Evolutionary conservation across 1,140 invertebrate species (phyloP).

Genomic region (Stenopsyche tienmushanensis): DNA sequence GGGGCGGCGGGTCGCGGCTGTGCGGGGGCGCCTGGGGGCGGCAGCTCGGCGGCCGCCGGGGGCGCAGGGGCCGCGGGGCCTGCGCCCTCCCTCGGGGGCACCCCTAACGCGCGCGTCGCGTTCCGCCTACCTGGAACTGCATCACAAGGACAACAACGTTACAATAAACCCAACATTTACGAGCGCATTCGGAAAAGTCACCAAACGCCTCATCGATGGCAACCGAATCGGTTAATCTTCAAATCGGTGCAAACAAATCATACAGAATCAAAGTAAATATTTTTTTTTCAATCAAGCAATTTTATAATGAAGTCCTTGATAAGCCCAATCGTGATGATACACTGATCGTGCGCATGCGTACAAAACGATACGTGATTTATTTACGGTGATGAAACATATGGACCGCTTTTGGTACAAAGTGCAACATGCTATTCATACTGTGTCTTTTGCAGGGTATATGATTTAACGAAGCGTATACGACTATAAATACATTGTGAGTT

Average conservation of each 20-base stretch:
- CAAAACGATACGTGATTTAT: constrained; percentile 25
- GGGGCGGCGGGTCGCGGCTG: constrained; percentile 26
- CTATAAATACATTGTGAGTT: too few species aligned
- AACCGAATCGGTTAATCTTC: too few species aligned
- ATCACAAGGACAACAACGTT: background rate
- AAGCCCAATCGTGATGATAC: too few species aligned
- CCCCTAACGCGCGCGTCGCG: constrained; percentile 31
- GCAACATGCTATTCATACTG: too few species aligned
- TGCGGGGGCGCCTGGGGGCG: constrained; percentile 24
- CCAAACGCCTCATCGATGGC: too few species aligned
- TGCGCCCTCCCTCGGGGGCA: constrained; percentile 22
- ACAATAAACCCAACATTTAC: background rate
- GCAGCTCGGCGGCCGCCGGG: background rate
- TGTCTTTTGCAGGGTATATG: too few species aligned
- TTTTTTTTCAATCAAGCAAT: background rate
- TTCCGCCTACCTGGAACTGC: constrained; percentile 39
- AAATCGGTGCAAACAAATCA: background rate
- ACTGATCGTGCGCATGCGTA: constrained; percentile 29
- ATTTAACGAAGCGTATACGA: too few species aligned
- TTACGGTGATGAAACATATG: background rate
- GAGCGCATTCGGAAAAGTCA: too few species aligned
- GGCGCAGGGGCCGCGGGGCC: constrained; percentile 14
- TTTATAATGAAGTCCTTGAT: too few species aligned
- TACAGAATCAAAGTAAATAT: background rate
- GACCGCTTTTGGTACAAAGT: too few species aligned